Conservation (phyloP, 2,797 vertebrate species). For the Oryzias sinensis region DNA sequence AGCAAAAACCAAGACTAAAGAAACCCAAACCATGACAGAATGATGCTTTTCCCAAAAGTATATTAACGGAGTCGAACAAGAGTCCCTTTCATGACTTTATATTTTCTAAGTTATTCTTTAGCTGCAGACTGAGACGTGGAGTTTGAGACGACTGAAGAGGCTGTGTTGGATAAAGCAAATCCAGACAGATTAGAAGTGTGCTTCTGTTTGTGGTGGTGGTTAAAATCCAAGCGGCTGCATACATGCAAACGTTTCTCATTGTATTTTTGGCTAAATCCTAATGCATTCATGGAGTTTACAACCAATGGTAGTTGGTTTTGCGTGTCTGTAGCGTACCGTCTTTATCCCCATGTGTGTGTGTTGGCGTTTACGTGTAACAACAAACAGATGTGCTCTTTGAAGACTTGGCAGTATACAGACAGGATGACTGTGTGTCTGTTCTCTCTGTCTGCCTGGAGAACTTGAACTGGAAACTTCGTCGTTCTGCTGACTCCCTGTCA, state of each 20-base stretch:
- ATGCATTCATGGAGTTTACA: no score
- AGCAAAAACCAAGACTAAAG: no score
- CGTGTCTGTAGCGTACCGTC: neutral
- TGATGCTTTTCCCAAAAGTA: no score
- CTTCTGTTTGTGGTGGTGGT: conserved; percentile 8
- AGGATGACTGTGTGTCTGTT: conserved; percentile 66
- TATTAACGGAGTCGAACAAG: neutral
- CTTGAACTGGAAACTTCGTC: conserved; percentile 56
- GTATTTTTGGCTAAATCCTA: neutral
- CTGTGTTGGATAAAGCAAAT: conserved; percentile 45
- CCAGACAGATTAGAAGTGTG: conserved; percentile 31
- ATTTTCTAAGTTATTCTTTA: conserved; percentile 49
- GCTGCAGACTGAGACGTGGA: conserved; percentile 44
- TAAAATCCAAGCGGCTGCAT: conserved; percentile 5
- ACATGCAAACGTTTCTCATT: neutral
- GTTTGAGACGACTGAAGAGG: conserved; percentile 59
- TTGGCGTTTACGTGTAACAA: conserved; percentile 33
- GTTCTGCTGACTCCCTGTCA: conserved; percentile 30
- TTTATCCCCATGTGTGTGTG: neutral
- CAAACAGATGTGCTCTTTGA: conserved; percentile 51
- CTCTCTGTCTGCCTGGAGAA: conserved; percentile 46
- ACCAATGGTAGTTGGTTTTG: neutral
- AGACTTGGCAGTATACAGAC: conserved; percentile 41
- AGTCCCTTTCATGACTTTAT: conserved; percentile 42
- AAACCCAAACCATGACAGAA: no score